Percentiles rank a stretch among this genome's conserved stretches.
These are phyloP conservation scores for Metopia argyrocephala DNA, from an alignment of 2,888 invertebrate genomes.

Conservation along the genomic window DNA sequence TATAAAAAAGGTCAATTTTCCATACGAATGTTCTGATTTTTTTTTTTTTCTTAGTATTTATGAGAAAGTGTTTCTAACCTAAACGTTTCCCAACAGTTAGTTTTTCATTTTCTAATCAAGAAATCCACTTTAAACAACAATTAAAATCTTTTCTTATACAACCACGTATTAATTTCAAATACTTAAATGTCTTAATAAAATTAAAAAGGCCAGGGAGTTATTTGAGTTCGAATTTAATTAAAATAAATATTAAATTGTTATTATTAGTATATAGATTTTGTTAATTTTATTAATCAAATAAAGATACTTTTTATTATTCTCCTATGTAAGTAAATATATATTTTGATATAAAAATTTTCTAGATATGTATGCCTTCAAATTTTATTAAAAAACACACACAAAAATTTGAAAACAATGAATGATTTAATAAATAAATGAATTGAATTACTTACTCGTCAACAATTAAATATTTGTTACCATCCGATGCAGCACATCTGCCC, in stretches of 20 bases:
- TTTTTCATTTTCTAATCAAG: no score
- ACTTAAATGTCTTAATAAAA: background rate
- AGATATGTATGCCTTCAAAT: no score
- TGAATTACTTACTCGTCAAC: constrained; percentile 89
- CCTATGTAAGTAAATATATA: background rate
- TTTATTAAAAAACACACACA: background rate
- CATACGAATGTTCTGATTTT: no score
- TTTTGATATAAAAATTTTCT: no score
- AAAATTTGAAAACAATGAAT: background rate
- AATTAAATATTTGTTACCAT: constrained; percentile 92
- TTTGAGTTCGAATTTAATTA: background rate
- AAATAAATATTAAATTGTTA: background rate
- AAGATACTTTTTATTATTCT: background rate
- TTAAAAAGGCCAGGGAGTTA: background rate
- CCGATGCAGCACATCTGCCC: constrained; percentile 89
- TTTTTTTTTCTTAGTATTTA: no score
- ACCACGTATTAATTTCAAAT: constrained; percentile 38
- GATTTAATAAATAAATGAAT: background rate
- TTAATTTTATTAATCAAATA: background rate
- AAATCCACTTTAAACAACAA: no score
- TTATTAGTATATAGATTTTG: background rate
- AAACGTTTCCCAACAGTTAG: no score
- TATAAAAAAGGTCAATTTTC: no score
- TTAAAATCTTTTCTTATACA: constrained; percentile 8
- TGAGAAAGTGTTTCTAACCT: no score